These are phyloP conservation scores for Brachyhypopomus occidentalis DNA, from an alignment of 2,113 vertebrate genomes.

Conservation along the genomic window DNA sequence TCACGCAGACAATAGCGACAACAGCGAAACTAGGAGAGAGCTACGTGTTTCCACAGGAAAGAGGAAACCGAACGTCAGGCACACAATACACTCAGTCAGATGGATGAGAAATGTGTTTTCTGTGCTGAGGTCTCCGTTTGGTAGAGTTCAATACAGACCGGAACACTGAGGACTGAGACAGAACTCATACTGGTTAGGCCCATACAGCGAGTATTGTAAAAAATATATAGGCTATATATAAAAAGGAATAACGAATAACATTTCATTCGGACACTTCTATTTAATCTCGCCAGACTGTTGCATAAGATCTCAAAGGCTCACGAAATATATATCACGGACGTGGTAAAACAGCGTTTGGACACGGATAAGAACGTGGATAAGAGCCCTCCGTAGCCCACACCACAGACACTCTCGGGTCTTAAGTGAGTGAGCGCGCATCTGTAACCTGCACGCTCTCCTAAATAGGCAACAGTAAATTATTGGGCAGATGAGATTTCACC, in stretches of 20 bases:
- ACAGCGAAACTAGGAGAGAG: constrained; percentile 47
- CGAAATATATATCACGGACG: background rate
- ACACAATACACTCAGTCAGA: constrained; percentile 61
- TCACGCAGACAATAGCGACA: constrained; percentile 10
- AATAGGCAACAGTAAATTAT: background rate
- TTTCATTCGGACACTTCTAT: background rate
- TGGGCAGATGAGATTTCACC: background rate
- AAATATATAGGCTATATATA: background rate
- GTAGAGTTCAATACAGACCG: background rate
- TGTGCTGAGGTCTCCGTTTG: background rate
- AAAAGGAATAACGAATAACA: background rate
- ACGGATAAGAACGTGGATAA: background rate
- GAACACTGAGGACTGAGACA: background rate
- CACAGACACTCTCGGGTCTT: background rate
- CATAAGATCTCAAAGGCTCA: background rate
- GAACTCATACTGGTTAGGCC: background rate
- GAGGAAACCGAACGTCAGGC: constrained; percentile 69
- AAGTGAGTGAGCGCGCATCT: background rate
- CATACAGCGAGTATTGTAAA: too few species aligned
- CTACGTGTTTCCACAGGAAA: constrained; percentile 66
- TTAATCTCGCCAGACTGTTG: too few species aligned
- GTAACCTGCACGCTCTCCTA: background rate
- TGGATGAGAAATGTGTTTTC: constrained; percentile 46
- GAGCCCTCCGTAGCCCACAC: background rate
- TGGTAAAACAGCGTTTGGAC: background rate